phyloP scores from a whole-genome alignment of 2,888 invertebrate genomes.

The Drosophila setosimentum region DNA sequence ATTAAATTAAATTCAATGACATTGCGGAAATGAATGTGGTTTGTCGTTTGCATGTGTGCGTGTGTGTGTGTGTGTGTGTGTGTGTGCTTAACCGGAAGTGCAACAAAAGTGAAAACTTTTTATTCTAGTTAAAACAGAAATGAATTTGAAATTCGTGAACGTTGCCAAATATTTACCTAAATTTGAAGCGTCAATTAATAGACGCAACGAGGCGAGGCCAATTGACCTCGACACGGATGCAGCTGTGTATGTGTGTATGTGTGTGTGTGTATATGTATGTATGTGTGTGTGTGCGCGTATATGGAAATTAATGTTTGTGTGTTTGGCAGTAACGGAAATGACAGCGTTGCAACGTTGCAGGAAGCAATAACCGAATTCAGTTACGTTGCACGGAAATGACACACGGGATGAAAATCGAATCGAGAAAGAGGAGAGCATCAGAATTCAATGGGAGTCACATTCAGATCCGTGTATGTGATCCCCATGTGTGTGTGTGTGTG shows the following conservation, averaged over 20 bases:
- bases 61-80: slow-evolving; percentile 3
- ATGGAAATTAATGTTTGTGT: slow-evolving; percentile 31
- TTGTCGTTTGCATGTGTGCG: slow-evolving; percentile 17
- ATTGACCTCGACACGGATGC: slow-evolving; percentile 54
- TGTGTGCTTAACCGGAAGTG: slow-evolving; percentile 35
- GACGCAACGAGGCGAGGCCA: slow-evolving; percentile 11
- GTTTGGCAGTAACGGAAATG: slow-evolving; percentile 71
- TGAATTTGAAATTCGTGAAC: slow-evolving; percentile 19
- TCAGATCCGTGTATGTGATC: slow-evolving; percentile 6
- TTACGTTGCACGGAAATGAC: slow-evolving; percentile 76
- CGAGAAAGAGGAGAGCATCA: slow-evolving; percentile 20
- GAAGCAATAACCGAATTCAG: slow-evolving; percentile 79
- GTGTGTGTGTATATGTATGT: slow-evolving; percentile 25
- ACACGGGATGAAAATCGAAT: slow-evolving; percentile 43
- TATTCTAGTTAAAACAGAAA: slow-evolving; percentile 40
- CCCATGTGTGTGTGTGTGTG: background rate
- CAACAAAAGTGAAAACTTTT: slow-evolving; percentile 37
- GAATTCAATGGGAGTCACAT: slow-evolving; percentile 19
- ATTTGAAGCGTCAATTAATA: slow-evolving; percentile 59
- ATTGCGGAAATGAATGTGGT: slow-evolving; percentile 70
- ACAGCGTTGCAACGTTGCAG: slow-evolving; percentile 65
- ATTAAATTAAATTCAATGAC: slow-evolving; percentile 67
- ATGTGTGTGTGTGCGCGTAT: slow-evolving; percentile 36
- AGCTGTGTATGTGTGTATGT: slow-evolving; percentile 18
- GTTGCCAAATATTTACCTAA: slow-evolving; percentile 23